Evolutionary conservation across 1,140 invertebrate species (phyloP).

Genomic region (Drosophila sp.): DNA sequence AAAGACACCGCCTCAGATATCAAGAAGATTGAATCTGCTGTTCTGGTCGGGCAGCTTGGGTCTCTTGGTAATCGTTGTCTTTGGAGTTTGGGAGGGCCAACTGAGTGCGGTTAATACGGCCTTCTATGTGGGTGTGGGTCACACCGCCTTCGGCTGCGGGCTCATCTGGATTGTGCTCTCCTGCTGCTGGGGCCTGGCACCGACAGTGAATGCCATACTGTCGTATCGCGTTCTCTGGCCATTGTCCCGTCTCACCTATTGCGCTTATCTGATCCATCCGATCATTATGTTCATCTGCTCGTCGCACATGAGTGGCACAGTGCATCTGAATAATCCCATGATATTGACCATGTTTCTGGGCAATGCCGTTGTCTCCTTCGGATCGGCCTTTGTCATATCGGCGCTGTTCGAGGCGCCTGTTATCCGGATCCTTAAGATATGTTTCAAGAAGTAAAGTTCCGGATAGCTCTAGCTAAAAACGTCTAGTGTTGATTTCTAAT

Average conservation of each 20-base stretch:
- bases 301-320: conserved; percentile 90
- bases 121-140: conserved; percentile 87
- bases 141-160: conserved; percentile 89
- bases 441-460: conserved; percentile 75
- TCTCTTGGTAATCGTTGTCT: conserved; percentile 88
- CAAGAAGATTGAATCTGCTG: conserved; percentile 84
- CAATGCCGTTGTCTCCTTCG: conserved; percentile 90
- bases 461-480: background rate
- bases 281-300: conserved; percentile 91
- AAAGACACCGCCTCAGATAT: conserved; percentile 87
- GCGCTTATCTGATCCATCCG: conserved; percentile 95
- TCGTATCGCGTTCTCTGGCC: conserved; percentile 92
- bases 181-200: conserved; percentile 90
- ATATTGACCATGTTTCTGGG: conserved; percentile 91
- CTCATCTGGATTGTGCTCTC: conserved; percentile 92
- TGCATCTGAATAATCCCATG: conserved; percentile 89
- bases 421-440: conserved; percentile 89
- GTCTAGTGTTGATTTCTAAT: conserved; percentile 18
- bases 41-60: conserved; percentile 86
- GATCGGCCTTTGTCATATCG: conserved; percentile 90
- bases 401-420: conserved; percentile 90
- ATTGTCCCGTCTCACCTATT: conserved; percentile 94
- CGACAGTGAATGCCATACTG: conserved; percentile 89
- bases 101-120: conserved; percentile 87
- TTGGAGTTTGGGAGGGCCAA: conserved; percentile 89